A percentile compares a stretch with the other conserved stretches of the same genome.
Conservation (phyloP, 2,888 invertebrate genomes). For the Aspidiotus rigidus region DNA sequence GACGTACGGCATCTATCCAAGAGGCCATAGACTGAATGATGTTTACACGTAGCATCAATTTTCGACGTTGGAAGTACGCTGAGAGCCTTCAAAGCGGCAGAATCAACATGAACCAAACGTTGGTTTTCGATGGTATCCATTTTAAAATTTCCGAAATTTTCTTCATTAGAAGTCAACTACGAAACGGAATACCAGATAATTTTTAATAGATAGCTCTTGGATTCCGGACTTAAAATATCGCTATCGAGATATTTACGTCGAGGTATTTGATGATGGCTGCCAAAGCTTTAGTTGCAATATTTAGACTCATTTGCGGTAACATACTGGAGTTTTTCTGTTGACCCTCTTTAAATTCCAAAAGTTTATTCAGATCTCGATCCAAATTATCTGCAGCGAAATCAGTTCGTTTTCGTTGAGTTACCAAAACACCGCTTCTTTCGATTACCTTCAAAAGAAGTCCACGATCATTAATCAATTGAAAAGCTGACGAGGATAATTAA, state of each 20-base stretch:
- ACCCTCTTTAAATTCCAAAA: conserved; percentile 66
- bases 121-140: conserved; percentile 55
- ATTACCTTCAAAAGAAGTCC: conserved; percentile 49
- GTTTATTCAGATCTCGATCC: conserved; percentile 68
- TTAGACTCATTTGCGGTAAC: conserved; percentile 61
- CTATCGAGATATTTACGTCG: conserved; percentile 47
- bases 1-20: conserved; percentile 80
- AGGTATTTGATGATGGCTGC: conserved; percentile 73
- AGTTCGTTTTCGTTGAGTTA: conserved; percentile 61
- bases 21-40: conserved; percentile 59
- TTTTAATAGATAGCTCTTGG: background rate
- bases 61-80: conserved; percentile 70
- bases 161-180: conserved; percentile 60
- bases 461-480: background rate
- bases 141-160: conserved; percentile 66
- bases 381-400: conserved; percentile 65
- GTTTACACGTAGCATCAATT: conserved; percentile 44
- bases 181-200: conserved; percentile 35
- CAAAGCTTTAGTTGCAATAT: conserved; percentile 62
- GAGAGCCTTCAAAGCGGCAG: conserved; percentile 75
- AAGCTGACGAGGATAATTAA: background rate
- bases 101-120: conserved; percentile 71
- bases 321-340: conserved; percentile 67
- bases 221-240: background rate
- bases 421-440: conserved; percentile 66